phyloP scores from a whole-genome alignment of 2,888 invertebrate genomes.

The Merodon equestris region DNA sequence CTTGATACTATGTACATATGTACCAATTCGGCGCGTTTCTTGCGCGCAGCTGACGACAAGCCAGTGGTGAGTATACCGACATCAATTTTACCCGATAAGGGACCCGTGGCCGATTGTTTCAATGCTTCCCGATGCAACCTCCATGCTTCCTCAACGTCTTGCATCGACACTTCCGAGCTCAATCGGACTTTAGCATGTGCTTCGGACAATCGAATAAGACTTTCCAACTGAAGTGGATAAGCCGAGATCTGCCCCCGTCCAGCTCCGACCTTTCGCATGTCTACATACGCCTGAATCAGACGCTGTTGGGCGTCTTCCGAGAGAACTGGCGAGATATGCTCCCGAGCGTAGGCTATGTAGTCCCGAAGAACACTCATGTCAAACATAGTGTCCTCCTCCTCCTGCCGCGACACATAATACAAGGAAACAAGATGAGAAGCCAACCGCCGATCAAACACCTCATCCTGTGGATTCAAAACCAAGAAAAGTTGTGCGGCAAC shows the following conservation, averaged over 20 bases:
- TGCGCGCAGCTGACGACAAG: constrained; percentile 89
- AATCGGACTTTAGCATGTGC: constrained; percentile 97
- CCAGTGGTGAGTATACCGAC: constrained; percentile 98
- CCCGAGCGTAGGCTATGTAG: constrained; percentile 96
- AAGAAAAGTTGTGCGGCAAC: constrained; percentile 98
- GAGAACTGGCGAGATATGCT: constrained; percentile 92
- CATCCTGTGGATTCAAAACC: constrained; percentile 97
- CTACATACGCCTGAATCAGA: constrained; percentile 95
- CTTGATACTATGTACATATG: constrained; percentile 86
- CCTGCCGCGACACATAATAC: no score
- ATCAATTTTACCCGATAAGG: constrained; percentile 97
- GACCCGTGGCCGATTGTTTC: constrained; percentile 98
- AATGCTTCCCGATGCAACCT: constrained; percentile 97
- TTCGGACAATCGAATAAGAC: constrained; percentile 96
- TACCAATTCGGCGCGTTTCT: constrained; percentile 87
- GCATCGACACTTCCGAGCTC: constrained; percentile 87
- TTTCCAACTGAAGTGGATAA: constrained; percentile 98
- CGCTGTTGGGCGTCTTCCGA: constrained; percentile 94
- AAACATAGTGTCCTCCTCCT: constrained; percentile 20
- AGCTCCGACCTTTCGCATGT: constrained; percentile 97
- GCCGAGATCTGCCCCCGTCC: constrained; percentile 97
- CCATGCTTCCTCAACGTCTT: constrained; percentile 97
- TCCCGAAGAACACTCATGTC: constrained; percentile 94
- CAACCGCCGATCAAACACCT: constrained; percentile 93
- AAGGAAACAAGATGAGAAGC: constrained; percentile 97